These are phyloP conservation scores for Carettochelys insculpta DNA, from an alignment of 2,113 vertebrate genomes.

Conservation along the genomic window DNA sequence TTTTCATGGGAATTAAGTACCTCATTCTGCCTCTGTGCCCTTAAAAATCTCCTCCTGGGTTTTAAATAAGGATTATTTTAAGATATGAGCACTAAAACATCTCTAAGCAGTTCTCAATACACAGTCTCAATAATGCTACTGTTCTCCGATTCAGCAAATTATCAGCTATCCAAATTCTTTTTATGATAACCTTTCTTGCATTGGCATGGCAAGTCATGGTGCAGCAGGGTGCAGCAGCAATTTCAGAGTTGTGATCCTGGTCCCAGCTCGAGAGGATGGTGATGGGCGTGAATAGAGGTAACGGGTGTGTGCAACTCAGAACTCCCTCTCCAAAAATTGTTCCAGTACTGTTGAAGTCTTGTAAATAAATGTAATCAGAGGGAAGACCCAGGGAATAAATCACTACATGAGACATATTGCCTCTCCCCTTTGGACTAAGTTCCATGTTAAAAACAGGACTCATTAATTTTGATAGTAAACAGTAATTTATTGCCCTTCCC, in stretches of 20 bases:
- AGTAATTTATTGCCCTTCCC: not conserved
- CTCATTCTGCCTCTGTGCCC: not conserved
- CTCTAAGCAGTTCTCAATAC: not conserved
- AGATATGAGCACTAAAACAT: not conserved
- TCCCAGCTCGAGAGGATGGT: no score
- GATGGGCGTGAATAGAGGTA: no score
- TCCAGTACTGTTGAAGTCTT: no score
- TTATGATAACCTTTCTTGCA: no score
- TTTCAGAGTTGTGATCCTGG: no score
- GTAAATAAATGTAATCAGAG: not conserved
- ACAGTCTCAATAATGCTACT: not conserved
- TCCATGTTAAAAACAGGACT: not conserved
- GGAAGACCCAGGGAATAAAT: not conserved
- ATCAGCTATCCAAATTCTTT: not conserved
- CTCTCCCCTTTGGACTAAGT: not conserved
- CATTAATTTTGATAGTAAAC: not conserved
- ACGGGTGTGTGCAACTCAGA: no score
- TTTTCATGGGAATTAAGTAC: not conserved
- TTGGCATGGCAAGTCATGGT: no score
- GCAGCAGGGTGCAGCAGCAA: no score
- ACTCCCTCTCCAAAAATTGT: no score
- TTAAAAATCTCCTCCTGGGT: not conserved
- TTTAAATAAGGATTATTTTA: not conserved
- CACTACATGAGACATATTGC: not conserved
- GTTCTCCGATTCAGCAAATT: not conserved